Evolutionary conservation across 2,113 vertebrate species (phyloP), one percentile per base, ranked within the genome.

Genomic region (Rhinoptilus africanus): DNA sequence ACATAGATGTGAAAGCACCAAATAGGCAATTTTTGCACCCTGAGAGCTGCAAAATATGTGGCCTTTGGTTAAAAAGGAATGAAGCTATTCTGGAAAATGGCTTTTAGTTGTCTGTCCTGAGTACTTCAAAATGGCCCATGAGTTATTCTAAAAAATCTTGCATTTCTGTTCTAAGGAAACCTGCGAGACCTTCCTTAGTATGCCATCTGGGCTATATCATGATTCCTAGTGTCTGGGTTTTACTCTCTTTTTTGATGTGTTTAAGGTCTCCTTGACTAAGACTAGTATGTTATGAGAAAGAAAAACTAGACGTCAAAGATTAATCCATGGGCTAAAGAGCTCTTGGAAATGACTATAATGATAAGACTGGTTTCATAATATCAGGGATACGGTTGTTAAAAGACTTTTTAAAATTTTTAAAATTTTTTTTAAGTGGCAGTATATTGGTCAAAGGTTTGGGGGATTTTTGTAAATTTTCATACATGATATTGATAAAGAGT

Each of bases 101-200:
- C 11, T 56, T 87, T 45, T 24, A 64, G 3, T 50, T 50, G 1
- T 73, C 27, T 63, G 12, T 34, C 47, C 10, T 41, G 20, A 81
- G 16, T 78, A 60, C 20, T 85, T 88, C 24, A 88, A 69, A 85
- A 59, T 8, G 9, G 15, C 16, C 8, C 26, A 12, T 32, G 12
- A 73, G 53, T 59, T 76, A 5, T 80, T 71, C 18, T 30, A 39
- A 75, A 74, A 37, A 9, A 15, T 30, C 10, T 59, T 71, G 5
- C 6, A 2, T 39, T 75, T 76, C 39, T 73, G 7, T 22, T 67
- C 18, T 24, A 28, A 45, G 14, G 8, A 89, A 62, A 57, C 8
- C 16, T 1, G 0, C 0, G 1, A 43, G 13, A 24, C 34, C 17
- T 67, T 57, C 20, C 37, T 14, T 47, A 23, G 7, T n/a, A 47